A percentile compares a stretch with the other conserved stretches of the same genome.
phyloP scores from a whole-genome alignment of 2,888 invertebrate species.

The Noctua comes region DNA sequence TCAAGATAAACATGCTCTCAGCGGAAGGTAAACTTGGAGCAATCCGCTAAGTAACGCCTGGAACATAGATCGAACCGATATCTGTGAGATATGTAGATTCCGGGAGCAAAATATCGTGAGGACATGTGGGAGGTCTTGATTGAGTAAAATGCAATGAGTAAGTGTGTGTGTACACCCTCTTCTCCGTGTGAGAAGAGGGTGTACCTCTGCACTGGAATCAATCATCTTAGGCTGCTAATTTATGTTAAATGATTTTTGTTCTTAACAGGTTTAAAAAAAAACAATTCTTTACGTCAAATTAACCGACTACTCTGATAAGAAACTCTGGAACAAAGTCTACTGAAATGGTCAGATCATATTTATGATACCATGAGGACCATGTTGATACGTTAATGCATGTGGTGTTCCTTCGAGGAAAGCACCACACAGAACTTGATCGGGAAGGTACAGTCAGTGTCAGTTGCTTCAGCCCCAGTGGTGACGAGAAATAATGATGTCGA shows the following conservation, averaged over 20 bases:
- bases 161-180: background rate
- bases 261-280: too few relatives aligned
- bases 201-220: background rate
- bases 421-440: background rate
- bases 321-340: background rate
- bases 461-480: background rate
- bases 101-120: slow-evolving; percentile 25
- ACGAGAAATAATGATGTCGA: background rate
- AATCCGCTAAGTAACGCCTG: slow-evolving; percentile 61
- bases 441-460: background rate
- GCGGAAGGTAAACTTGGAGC: slow-evolving; percentile 48
- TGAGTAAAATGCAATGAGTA: background rate
- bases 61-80: slow-evolving; percentile 42
- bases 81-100: slow-evolving; percentile 29
- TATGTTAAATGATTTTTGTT: background rate
- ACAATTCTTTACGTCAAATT: background rate
- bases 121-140: slow-evolving; percentile 22
- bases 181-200: background rate
- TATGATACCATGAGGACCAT: background rate
- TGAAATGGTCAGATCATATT: background rate
- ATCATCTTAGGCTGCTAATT: too few relatives aligned
- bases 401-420: too few relatives aligned
- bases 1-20: slow-evolving; percentile 54
- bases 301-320: background rate
- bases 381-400: background rate